Evolutionary conservation across 2,888 invertebrate genomes (phyloP).

Genomic region (Notodonta dromedarius): DNA sequence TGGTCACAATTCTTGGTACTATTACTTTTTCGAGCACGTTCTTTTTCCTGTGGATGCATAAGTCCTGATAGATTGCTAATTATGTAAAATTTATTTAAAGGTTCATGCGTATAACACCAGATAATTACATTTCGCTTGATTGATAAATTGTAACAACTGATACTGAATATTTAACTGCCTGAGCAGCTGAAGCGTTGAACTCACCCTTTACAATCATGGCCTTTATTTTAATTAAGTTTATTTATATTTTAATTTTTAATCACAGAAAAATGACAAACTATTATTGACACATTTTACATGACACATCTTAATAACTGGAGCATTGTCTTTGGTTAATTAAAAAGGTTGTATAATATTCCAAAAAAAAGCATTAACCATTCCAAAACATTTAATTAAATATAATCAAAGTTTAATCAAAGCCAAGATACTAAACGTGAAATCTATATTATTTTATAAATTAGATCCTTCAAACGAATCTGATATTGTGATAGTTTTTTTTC

Average conservation of each 20-base stretch:
- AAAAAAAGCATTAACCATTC: background rate
- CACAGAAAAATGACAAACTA: no score
- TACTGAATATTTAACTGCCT: no score
- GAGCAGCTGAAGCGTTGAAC: background rate
- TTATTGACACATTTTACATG: no score
- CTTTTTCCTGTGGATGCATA: slow-evolving; percentile 51
- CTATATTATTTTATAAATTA: background rate
- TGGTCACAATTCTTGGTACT: slow-evolving; percentile 41
- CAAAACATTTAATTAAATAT: background rate
- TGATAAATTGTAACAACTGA: no score
- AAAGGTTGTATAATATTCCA: no score
- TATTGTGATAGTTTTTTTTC: background rate
- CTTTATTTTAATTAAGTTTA: background rate
- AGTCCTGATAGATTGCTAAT: background rate
- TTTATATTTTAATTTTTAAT: background rate
- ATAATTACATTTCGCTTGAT: background rate
- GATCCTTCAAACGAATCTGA: background rate
- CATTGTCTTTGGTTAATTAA: no score
- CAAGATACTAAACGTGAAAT: background rate
- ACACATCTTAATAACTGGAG: no score
- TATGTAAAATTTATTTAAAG: background rate
- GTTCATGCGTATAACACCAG: background rate
- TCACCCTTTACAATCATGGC: background rate
- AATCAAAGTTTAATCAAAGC: background rate
- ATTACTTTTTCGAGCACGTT: slow-evolving; percentile 49